These are phyloP conservation scores for Cyclina sinensis DNA, from an alignment of 1,140 invertebrate species.

Conservation along the genomic window DNA sequence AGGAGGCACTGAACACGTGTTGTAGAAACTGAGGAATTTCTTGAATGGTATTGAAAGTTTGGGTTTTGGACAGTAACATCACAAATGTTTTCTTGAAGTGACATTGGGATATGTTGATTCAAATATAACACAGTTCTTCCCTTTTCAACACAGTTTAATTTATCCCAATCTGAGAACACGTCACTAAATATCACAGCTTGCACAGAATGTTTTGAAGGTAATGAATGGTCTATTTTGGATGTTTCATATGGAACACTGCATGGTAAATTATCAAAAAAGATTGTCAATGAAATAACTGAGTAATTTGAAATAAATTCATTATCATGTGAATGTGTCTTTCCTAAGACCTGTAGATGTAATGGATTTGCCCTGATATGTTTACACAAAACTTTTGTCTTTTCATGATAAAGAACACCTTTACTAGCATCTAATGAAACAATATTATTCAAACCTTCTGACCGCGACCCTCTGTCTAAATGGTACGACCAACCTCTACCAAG, in stretches of 20 bases:
- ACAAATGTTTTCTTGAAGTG: slow-evolving; percentile 42
- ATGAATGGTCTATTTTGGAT: slow-evolving; percentile 29
- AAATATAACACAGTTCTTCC: slow-evolving; percentile 53
- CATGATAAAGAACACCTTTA: slow-evolving; percentile 1
- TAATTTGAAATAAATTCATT: slow-evolving; percentile 48
- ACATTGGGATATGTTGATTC: slow-evolving; percentile 68
- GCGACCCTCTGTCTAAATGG: slow-evolving; percentile 1
- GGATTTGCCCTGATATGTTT: slow-evolving; percentile 61
- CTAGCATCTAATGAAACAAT: slow-evolving; percentile 43
- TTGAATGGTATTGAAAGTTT: background rate
- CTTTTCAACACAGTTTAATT: slow-evolving; percentile 55
- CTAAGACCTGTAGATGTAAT: slow-evolving; percentile 65
- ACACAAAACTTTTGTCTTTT: slow-evolving; percentile 18
- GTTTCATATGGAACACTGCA: slow-evolving; percentile 63
- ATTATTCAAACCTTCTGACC: background rate
- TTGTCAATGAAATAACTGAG: slow-evolving; percentile 68
- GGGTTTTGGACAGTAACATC: slow-evolving; percentile 21
- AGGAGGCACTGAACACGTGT: slow-evolving; percentile 47
- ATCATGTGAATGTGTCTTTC: slow-evolving; percentile 56
- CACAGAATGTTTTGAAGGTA: slow-evolving; percentile 35
- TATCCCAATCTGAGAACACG: slow-evolving; percentile 48
- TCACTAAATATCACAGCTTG: slow-evolving; percentile 59
- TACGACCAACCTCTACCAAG: slow-evolving; percentile 57
- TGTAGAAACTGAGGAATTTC: slow-evolving; percentile 26
- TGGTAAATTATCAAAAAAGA: slow-evolving; percentile 68